These are phyloP conservation scores for Taxidea taxus DNA, from an alignment of 2,113 vertebrate species.

Conservation along the genomic window DNA sequence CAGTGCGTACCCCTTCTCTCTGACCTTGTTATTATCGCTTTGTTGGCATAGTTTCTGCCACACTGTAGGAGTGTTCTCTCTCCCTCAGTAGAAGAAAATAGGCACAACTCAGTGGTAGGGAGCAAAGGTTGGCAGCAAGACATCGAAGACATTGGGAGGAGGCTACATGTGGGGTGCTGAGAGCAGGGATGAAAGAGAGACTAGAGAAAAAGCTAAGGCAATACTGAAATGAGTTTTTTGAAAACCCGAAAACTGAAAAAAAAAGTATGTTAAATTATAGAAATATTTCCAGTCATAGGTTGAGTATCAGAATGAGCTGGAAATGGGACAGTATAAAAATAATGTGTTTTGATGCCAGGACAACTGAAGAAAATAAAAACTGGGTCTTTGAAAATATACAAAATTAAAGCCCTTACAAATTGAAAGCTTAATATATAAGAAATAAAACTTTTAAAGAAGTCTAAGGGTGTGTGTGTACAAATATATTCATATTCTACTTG, in stretches of 20 bases:
- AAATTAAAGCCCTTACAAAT: background rate
- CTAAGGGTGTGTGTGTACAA: background rate
- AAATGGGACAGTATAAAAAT: constrained; percentile 25
- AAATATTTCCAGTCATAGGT: background rate
- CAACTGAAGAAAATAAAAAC: background rate
- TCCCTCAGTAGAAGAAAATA: background rate
- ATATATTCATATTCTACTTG: background rate
- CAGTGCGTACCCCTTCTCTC: background rate
- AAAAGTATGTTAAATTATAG: background rate
- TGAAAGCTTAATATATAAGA: background rate
- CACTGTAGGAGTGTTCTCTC: background rate
- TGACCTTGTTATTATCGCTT: background rate
- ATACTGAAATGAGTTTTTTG: background rate
- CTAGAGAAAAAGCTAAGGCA: background rate
- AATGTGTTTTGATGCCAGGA: background rate
- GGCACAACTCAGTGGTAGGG: background rate
- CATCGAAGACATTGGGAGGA: background rate
- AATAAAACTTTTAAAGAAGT: background rate
- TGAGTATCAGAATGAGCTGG: background rate
- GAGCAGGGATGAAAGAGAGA: background rate
- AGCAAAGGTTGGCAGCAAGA: background rate
- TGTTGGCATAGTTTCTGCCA: background rate
- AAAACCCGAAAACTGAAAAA: constrained; percentile 15
- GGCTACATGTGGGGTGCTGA: background rate
- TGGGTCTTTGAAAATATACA: background rate